Percentiles rank a stretch among this genome's conserved stretches.
phyloP scores from a whole-genome alignment of 2,888 invertebrate species.

The Andrena camellia region DNA sequence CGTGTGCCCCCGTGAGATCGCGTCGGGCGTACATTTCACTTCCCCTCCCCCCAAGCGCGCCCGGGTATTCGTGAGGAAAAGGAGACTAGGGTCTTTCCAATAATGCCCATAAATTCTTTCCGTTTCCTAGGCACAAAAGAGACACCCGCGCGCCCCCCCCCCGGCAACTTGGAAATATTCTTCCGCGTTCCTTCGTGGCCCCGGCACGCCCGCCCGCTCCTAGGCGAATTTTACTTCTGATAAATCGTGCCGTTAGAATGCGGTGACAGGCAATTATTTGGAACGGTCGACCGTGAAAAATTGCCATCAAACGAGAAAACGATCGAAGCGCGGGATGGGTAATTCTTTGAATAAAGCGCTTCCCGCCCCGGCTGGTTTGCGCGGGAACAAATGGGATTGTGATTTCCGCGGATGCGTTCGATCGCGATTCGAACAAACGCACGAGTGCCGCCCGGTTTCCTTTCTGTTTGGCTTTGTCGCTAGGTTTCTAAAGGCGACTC shows the following conservation, averaged over 20 bases:
- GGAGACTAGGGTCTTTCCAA: neutral
- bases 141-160: neutral
- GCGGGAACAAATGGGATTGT: constrained; percentile 5
- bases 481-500: neutral
- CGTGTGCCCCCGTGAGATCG: constrained; percentile 50
- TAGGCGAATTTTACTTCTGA: constrained; percentile 22
- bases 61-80: constrained; percentile 30
- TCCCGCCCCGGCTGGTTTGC: neutral
- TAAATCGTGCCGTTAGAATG: constrained; percentile 30
- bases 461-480: neutral
- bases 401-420: neutral
- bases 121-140: constrained; percentile 1
- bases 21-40: constrained; percentile 36
- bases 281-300: constrained; percentile 36
- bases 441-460: neutral
- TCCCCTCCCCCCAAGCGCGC: constrained; percentile 3
- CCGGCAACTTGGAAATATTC: neutral
- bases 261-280: constrained; percentile 39
- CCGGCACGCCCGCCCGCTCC: neutral
- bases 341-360: constrained; percentile 15
- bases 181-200: neutral
- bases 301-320: constrained; percentile 26
- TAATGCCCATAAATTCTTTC: constrained; percentile 25
- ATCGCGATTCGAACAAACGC: neutral
- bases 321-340: constrained; percentile 6